phyloP scores from a whole-genome alignment of 2,113 vertebrate genomes.

The Murina feae region DNA sequence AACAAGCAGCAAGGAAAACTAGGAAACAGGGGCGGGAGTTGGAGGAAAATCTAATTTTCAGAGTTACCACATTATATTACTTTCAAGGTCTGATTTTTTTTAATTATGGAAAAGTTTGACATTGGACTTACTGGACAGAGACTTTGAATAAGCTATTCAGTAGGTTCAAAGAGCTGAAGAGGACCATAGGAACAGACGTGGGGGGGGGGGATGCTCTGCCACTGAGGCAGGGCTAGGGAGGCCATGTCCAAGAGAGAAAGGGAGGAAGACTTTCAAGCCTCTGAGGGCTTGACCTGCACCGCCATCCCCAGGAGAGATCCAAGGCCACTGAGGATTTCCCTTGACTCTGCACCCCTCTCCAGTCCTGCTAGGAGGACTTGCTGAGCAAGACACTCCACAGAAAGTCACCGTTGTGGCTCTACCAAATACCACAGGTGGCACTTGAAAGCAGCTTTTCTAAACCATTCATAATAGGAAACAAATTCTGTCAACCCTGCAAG shows the following conservation, averaged over 20 bases:
- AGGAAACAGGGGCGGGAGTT: accelerated
- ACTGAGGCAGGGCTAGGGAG: accelerated
- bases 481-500: background rate
- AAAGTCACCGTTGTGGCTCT: accelerated
- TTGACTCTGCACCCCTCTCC: background rate
- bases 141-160: background rate
- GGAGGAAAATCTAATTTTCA: background rate
- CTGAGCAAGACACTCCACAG: background rate
- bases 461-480: background rate
- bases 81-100: background rate
- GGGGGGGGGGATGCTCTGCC: background rate
- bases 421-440: accelerated
- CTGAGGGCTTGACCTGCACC: too few species aligned
- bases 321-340: background rate
- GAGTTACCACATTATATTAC: background rate
- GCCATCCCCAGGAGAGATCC: background rate
- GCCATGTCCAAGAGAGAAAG: background rate
- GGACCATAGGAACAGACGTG: background rate
- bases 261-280: accelerated
- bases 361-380: accelerated
- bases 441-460: background rate
- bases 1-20: background rate
- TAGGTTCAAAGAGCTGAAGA: background rate
- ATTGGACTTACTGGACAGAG: background rate
- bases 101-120: background rate